Conservation (phyloP, 2,888 invertebrate genomes). For the Cybosia mesomella region DNA sequence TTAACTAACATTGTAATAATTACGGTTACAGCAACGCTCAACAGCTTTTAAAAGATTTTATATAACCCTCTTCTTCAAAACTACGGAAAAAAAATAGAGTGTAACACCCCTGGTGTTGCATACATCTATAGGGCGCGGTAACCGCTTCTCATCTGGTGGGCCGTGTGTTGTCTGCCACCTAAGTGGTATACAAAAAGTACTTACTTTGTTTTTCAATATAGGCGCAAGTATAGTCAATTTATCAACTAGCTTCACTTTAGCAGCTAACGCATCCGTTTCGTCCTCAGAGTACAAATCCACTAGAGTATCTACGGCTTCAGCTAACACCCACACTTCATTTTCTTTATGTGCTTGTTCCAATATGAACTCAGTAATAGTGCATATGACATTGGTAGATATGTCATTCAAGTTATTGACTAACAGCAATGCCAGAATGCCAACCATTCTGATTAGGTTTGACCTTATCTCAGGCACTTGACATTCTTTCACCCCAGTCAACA, state of each 20-base stretch:
- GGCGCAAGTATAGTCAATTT: slow-evolving; percentile 87
- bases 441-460: slow-evolving; percentile 87
- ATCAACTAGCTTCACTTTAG: slow-evolving; percentile 88
- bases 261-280: slow-evolving; percentile 89
- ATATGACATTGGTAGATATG: slow-evolving; percentile 70
- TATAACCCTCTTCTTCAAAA: no score
- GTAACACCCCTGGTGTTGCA: no score
- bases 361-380: slow-evolving; percentile 87
- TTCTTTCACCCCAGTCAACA: slow-evolving; percentile 83
- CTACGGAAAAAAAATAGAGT: no score
- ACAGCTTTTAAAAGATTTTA: no score
- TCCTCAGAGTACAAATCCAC: slow-evolving; percentile 93
- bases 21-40: no score
- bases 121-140: no score
- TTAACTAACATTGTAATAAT: no score
- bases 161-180: no score
- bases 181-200: slow-evolving; percentile 12
- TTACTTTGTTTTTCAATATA: slow-evolving; percentile 89
- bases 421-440: slow-evolving; percentile 85
- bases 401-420: slow-evolving; percentile 76
- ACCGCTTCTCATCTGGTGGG: no score
- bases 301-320: slow-evolving; percentile 91
- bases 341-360: slow-evolving; percentile 88
- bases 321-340: slow-evolving; percentile 90
- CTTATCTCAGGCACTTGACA: slow-evolving; percentile 86